Evolutionary conservation across 1,140 invertebrate species (phyloP), one percentile per base, ranked within the genome.

Genomic region (Ceratina calcarata): DNA sequence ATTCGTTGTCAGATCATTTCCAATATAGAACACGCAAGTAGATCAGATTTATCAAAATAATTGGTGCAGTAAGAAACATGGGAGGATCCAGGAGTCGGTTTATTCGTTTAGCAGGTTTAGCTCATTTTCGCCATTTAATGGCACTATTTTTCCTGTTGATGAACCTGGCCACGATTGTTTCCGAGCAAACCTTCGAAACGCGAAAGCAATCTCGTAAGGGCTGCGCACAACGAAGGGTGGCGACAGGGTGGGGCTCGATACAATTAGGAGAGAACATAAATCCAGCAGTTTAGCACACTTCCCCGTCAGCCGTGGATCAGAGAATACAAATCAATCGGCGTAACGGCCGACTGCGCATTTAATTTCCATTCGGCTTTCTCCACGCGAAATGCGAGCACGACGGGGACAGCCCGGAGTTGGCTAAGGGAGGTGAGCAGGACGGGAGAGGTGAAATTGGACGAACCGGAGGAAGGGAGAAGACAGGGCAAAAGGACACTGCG

Each of bases 241-340:
- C 37, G n/a, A n/a, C n/a, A n/a, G n/a, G n/a, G 53, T 53, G 57
- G 57, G 62, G 62, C 57, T 37, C 37, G 84, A 91, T 84, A 89
- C 90, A 92, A 92, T 93, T 92, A 92, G 90, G 88, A 90, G 89
- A 91, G 90, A 91, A 92, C 91, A 93, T 93, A 93, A 92, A 93
- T 93, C 90, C 89, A 88, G 71, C 87, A 91, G 90, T 91, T 92
- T 91, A 92, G 90, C 86, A 89, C 91, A 92, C 89, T 92, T 92
- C 89, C 90, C 91, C 88, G 84, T 75, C 79, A 81, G 78, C 76
- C 87, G 84, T 81, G 89, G 88, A 91, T 93, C 88, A 88, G 88
- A 90, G 90, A 91, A 92, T 92, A 92, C 90, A 91, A 92, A 93
- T 93, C 92, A 92, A 93, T 92, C 91, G 89, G 89, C 83, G 88